Evolutionary conservation across 2,797 vertebrate genomes (phyloP).

Genomic region (Microctenopoma steveboyesi): DNA sequence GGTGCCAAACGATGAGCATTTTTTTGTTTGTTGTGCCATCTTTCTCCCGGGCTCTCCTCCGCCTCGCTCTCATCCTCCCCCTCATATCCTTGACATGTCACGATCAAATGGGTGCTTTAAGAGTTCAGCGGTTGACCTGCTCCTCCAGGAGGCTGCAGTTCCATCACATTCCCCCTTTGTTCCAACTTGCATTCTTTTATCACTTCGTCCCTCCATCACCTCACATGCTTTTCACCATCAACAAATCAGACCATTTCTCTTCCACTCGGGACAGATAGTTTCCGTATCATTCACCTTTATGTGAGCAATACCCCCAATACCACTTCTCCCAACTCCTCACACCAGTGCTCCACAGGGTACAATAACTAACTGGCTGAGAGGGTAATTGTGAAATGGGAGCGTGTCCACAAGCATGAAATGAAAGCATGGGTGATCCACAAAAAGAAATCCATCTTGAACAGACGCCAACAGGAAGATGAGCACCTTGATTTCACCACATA

Average conservation of each 20-base stretch:
- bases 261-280: conserved; percentile 59
- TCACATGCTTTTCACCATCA: conserved; percentile 66
- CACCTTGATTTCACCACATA: conserved; percentile 40
- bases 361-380: conserved; percentile 54
- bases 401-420: conserved; percentile 65
- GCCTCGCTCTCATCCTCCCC: conserved; percentile 38
- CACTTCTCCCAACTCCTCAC: background rate
- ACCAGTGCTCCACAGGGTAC: conserved; percentile 33
- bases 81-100: conserved; percentile 74
- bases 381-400: conserved; percentile 54
- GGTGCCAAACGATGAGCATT: conserved; percentile 67
- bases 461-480: conserved; percentile 48
- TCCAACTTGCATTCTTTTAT: conserved; percentile 64
- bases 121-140: conserved; percentile 77
- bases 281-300: conserved; percentile 71
- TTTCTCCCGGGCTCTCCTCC: conserved; percentile 40
- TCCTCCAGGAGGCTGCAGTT: conserved; percentile 65
- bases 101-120: conserved; percentile 80
- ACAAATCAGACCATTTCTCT: conserved; percentile 68
- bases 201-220: conserved; percentile 66
- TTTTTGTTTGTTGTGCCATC: conserved; percentile 59
- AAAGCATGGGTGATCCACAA: conserved; percentile 59
- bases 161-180: conserved; percentile 63
- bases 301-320: conserved; percentile 37
- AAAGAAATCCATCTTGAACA: conserved; percentile 47